Conservation (phyloP, 2,113 vertebrate genomes). For the Dissostichus mawsoni region DNA sequence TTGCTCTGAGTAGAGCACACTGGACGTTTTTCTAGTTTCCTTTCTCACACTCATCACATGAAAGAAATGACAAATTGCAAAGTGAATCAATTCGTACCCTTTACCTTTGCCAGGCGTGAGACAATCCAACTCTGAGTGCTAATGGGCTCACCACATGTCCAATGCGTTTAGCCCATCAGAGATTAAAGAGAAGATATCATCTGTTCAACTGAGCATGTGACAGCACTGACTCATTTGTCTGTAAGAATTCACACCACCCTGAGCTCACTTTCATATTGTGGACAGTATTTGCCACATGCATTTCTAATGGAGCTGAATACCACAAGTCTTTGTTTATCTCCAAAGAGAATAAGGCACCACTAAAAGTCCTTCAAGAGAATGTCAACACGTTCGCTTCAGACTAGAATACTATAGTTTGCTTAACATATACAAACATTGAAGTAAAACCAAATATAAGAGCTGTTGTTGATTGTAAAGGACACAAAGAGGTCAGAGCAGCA, state of each 20-base stretch:
- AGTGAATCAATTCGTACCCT: slow-evolving; percentile 31
- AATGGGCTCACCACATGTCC: slow-evolving; percentile 52
- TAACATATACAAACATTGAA: background rate
- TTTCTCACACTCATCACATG: slow-evolving; percentile 11
- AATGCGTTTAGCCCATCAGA: slow-evolving; percentile 32
- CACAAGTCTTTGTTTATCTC: slow-evolving; percentile 22
- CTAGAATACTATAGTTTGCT: background rate
- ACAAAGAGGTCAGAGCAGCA: slow-evolving; percentile 51
- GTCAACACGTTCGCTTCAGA: slow-evolving; percentile 7
- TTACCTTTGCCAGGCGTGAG: slow-evolving; percentile 27
- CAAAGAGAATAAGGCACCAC: background rate
- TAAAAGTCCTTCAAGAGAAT: slow-evolving; percentile 17
- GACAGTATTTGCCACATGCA: slow-evolving; percentile 16
- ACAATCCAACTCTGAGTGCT: slow-evolving; percentile 45
- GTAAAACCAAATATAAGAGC: background rate
- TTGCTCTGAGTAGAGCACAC: background rate
- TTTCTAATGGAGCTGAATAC: slow-evolving; percentile 13
- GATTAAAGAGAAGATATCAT: slow-evolving; percentile 43
- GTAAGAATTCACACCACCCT: slow-evolving; percentile 43
- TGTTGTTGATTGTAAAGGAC: slow-evolving; percentile 17
- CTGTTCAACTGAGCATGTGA: slow-evolving; percentile 58
- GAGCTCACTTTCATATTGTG: slow-evolving; percentile 36
- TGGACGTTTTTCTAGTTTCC: slow-evolving; percentile 5
- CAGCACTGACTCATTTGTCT: slow-evolving; percentile 66
- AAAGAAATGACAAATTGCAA: slow-evolving; percentile 38